These are phyloP conservation scores for Enteromius fasciolatus DNA, from an alignment of 2,797 vertebrate genomes.

Conservation along the genomic window DNA sequence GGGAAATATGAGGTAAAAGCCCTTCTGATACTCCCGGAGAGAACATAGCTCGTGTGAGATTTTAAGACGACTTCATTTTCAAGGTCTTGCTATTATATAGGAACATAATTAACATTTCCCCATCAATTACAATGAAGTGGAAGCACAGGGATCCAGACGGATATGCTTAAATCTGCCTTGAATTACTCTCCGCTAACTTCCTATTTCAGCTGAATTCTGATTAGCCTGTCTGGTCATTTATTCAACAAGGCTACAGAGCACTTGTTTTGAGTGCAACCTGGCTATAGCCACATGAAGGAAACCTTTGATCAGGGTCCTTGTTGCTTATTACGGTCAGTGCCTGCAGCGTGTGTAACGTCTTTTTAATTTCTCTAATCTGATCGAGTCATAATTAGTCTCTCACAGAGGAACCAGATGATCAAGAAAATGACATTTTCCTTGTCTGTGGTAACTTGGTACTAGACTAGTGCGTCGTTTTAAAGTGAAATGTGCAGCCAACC, in stretches of 20 bases:
- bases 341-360: constrained; percentile 55
- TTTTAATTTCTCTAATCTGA: constrained; percentile 59
- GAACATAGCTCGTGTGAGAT: constrained; percentile 56
- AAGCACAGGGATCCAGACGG: constrained; percentile 69
- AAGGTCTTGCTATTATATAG: constrained; percentile 63
- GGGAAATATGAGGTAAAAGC: constrained; percentile 54
- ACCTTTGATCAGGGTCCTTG: constrained; percentile 80
- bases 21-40: constrained; percentile 62
- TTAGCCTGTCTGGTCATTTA: constrained; percentile 78
- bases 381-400: constrained; percentile 65
- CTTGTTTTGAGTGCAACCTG: constrained; percentile 75
- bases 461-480: constrained; percentile 27
- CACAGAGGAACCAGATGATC: constrained; percentile 56
- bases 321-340: constrained; percentile 76
- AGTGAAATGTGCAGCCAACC: constrained; percentile 70
- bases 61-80: constrained; percentile 66
- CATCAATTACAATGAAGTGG: constrained; percentile 67
- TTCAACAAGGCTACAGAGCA: constrained; percentile 71
- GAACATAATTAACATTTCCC: constrained; percentile 76
- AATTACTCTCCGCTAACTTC: constrained; percentile 77
- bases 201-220: constrained; percentile 79
- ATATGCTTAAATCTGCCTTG: constrained; percentile 77
- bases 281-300: constrained; percentile 71
- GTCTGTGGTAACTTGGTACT: constrained; percentile 50
- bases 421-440: constrained; percentile 61